Percentiles rank a stretch among this genome's conserved stretches.
Evolutionary conservation across 2,888 invertebrate genomes (phyloP).

Genomic region (Drosophila sordidula): DNA sequence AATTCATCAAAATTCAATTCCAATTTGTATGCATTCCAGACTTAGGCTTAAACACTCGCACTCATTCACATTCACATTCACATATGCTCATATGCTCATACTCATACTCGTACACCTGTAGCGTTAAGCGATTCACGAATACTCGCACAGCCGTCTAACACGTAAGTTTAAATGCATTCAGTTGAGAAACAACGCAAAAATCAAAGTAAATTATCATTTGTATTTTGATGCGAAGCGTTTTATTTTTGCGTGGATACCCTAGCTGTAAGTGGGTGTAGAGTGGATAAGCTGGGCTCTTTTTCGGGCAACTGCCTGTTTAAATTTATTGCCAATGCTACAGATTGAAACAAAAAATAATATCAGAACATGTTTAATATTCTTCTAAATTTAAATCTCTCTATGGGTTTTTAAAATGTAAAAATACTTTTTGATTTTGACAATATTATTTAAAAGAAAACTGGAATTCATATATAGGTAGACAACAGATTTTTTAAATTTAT

Average conservation of each 20-base stretch:
- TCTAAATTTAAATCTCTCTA: too few relatives aligned
- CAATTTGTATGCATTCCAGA: slow-evolving; percentile 50
- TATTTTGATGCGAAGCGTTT: slow-evolving; percentile 17
- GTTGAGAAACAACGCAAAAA: slow-evolving; percentile 76
- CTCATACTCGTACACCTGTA: slow-evolving; percentile 78
- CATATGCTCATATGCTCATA: slow-evolving; percentile 35
- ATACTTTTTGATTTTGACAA: too few relatives aligned
- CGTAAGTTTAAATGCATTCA: slow-evolving; percentile 69
- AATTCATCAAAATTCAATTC: slow-evolving; percentile 47
- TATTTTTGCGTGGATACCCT: slow-evolving; percentile 1
- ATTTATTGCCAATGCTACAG: too few relatives aligned
- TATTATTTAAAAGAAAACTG: too few relatives aligned
- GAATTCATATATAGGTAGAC: too few relatives aligned
- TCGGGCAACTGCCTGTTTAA: too few relatives aligned
- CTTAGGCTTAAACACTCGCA: slow-evolving; percentile 43
- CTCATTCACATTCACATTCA: slow-evolving; percentile 41
- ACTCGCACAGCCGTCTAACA: slow-evolving; percentile 2
- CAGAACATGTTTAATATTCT: too few relatives aligned
- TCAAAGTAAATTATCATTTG: slow-evolving; percentile 34
- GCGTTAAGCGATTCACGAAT: slow-evolving; percentile 60
- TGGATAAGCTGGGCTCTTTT: too few relatives aligned
- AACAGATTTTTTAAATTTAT: too few relatives aligned
- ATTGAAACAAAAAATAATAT: too few relatives aligned
- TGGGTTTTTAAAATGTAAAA: too few relatives aligned
- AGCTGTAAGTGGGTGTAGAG: too few relatives aligned